phyloP scores from a whole-genome alignment of 1,140 invertebrate genomes.

The Campoletis sonorensis region DNA sequence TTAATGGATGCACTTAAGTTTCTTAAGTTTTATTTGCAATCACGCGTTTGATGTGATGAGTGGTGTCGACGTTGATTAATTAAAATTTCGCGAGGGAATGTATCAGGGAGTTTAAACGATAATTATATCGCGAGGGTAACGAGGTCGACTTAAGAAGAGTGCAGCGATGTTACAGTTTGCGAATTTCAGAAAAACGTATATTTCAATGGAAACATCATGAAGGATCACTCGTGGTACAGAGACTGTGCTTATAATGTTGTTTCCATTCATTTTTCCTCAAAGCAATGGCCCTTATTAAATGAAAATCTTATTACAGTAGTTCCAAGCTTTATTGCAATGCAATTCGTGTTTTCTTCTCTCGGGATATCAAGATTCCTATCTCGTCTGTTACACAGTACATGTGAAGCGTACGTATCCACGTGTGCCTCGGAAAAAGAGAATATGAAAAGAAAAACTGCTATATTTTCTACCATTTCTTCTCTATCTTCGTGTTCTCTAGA shows the following conservation, averaged over 20 bases:
- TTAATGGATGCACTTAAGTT: too few species aligned
- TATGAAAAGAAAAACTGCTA: not conserved
- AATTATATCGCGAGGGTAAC: too few species aligned
- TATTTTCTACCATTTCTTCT: not conserved
- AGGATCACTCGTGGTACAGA: not conserved
- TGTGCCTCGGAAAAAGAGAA: not conserved
- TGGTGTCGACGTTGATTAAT: too few species aligned
- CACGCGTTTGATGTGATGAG: too few species aligned
- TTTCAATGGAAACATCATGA: not conserved
- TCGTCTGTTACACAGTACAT: not conserved
- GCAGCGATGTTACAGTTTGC: too few species aligned
- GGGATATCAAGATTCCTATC: not conserved
- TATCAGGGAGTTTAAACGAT: too few species aligned
- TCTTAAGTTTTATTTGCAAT: too few species aligned
- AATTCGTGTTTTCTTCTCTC: not conserved
- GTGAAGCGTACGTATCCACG: not conserved
- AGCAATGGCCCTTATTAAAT: not conserved
- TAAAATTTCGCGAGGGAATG: too few species aligned
- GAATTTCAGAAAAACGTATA: too few species aligned
- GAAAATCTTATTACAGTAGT: conserved; percentile 1
- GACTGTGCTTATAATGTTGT: not conserved
- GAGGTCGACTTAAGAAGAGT: too few species aligned
- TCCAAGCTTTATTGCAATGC: not conserved
- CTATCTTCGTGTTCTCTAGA: not conserved
- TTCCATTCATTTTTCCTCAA: not conserved